Evolutionary conservation across 2,797 vertebrate genomes (phyloP), one percentile per base, ranked within the genome.

Genomic region (Phoeniculus purpureus): DNA sequence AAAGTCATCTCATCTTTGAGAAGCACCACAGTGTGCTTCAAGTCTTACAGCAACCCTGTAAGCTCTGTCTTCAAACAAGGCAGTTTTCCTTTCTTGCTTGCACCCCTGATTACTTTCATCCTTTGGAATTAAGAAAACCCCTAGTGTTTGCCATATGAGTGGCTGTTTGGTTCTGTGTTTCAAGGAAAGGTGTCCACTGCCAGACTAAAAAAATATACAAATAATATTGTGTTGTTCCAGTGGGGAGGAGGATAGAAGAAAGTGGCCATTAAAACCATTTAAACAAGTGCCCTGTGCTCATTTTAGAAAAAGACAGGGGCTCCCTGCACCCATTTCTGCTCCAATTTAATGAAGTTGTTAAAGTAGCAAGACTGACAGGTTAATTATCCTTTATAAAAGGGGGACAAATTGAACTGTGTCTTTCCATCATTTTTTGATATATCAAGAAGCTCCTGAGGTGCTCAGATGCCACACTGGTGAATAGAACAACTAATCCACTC

Each of bases 301-400:
- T 97, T 97, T 91, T 77, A 95, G 97, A 97, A 92, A 95, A 93
- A 97, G 92, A 86, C 94, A 83, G 89, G 94, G 94, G 78, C 94
- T 96, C 95, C 70, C 96, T 94, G 97, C 96, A 97, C 98, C 98
- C 96, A 96, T 97, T 97, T 97, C 96, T 94, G 95, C 96, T 98
- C 97, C 98, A 96, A 98, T 98, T 97, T 98, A 99, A 98, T 99
- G 98, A 98, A 99, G 98, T 98, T 98, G 98, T 99, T 98, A 97
- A 97, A 97, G 97, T 98, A 97, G 97, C 97, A 97, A 98, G 98
- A 99, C 98, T 99, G 99, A 99, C 99, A 99, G 98, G 98, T 99
- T 99, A 99, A 99, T 99, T 99, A 99, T 99, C 98, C 98, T 98
- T 98, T 98, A 98, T 99, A 98, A 99, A 99, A 98, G 97, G 98